Conservation (phyloP, 2,888 invertebrate genomes). For the Xestoiulus laeticollis region DNA sequence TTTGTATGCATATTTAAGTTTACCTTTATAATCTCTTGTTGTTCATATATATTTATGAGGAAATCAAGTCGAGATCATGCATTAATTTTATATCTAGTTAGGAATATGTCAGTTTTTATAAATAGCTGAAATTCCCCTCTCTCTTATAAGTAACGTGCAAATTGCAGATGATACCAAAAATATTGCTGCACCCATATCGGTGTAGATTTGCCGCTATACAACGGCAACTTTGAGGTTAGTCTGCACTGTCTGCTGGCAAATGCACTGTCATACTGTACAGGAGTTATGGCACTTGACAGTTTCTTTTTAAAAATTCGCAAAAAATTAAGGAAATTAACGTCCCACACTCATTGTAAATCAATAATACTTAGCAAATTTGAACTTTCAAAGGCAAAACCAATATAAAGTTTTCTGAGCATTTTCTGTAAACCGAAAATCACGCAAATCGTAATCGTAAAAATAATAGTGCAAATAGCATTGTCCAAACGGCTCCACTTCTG, state of each 20-base stretch:
- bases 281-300: no score
- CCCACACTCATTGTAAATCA: no score
- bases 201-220: not conserved
- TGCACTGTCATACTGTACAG: not conserved
- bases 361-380: no score
- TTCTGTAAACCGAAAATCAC: not conserved
- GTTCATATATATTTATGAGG: constrained; percentile 41
- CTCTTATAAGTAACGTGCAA: not conserved
- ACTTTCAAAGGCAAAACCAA: no score
- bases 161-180: not conserved
- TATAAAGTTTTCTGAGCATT: not conserved
- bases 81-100: constrained; percentile 27
- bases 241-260: not conserved
- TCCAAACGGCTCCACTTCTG: not conserved
- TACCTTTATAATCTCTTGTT: not conserved
- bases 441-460: not conserved
- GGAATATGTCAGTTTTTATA: constrained; percentile 3
- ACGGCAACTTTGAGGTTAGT: not conserved
- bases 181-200: not conserved
- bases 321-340: no score
- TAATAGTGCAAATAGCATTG: not conserved
- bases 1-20: constrained; percentile 34
- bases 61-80: constrained; percentile 11
- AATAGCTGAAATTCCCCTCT: not conserved
- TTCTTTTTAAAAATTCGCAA: no score